A percentile compares a stretch with the other conserved stretches of the same genome.
phyloP scores from a whole-genome alignment of 2,888 invertebrate species.

The Catocala fraxini region DNA sequence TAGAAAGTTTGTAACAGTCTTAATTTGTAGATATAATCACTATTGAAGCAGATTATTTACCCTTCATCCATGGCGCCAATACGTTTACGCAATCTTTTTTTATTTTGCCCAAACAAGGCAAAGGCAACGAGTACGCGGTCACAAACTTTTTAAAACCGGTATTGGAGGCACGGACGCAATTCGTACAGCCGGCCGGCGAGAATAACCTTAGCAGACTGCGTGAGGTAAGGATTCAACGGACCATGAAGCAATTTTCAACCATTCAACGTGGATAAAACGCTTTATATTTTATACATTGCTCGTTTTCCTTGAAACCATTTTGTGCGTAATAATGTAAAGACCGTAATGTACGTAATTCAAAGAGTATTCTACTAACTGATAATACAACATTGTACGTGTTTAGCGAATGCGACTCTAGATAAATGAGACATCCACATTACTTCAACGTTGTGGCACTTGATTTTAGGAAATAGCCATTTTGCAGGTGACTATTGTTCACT shows the following conservation, averaged over 20 bases:
- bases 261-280: constrained; percentile 18
- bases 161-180: constrained; percentile 50
- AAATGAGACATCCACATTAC: constrained; percentile 33
- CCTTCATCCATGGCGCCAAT: constrained; percentile 71
- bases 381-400: constrained; percentile 12
- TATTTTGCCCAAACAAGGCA: constrained; percentile 48
- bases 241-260: constrained; percentile 42
- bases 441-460: constrained; percentile 24
- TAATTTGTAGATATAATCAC: neutral
- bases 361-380: constrained; percentile 12
- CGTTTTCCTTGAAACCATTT: constrained; percentile 23
- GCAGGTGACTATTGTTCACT: constrained; percentile 35
- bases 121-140: constrained; percentile 47
- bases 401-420: constrained; percentile 18
- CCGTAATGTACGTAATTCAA: constrained; percentile 20
- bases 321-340: constrained; percentile 14
- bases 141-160: constrained; percentile 66
- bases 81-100: constrained; percentile 48
- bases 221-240: constrained; percentile 52
- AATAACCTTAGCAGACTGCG: constrained; percentile 75
- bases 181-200: constrained; percentile 72
- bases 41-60: constrained; percentile 42
- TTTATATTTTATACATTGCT: constrained; percentile 41
- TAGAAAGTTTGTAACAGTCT: too few species aligned
- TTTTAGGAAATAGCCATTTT: constrained; percentile 45